A percentile compares a stretch with the other conserved stretches of the same genome.
Evolutionary conservation across 35 echinoderm and acorn worm species (phyloP).

Genomic region (Strongylocentrotus purpuratus): DNA sequence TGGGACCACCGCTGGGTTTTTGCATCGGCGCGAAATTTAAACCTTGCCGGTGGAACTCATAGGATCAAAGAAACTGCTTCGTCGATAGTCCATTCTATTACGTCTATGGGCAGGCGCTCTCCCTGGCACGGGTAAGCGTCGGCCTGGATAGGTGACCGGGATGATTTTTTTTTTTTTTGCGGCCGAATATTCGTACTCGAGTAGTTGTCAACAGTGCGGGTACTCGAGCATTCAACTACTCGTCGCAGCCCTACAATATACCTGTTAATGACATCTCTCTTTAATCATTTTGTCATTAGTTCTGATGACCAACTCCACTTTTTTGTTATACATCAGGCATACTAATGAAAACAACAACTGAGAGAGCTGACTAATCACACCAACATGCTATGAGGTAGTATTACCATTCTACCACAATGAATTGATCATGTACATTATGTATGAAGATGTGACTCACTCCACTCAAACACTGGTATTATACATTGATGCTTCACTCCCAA

Average conservation of each 20-base stretch:
- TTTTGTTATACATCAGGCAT: neutral
- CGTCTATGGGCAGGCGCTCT: too few species aligned
- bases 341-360: neutral
- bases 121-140: too few species aligned
- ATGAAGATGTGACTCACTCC: neutral
- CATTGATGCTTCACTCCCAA: neutral
- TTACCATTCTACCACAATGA: neutral
- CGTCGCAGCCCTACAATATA: neutral
- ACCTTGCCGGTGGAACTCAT: too few species aligned
- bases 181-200: too few species aligned
- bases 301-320: neutral
- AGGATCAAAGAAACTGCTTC: too few species aligned
- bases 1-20: too few species aligned
- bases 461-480: neutral
- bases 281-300: neutral
- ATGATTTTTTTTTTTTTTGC: too few species aligned
- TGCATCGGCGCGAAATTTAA: too few species aligned
- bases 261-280: neutral
- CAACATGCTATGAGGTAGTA: neutral
- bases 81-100: too few species aligned
- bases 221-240: too few species aligned
- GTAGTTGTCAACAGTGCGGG: too few species aligned
- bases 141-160: too few species aligned
- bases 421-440: slow-evolving; percentile 1
- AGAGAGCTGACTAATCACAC: neutral